These are phyloP conservation scores for Drosophila niveifrons DNA, from an alignment of 2,888 invertebrate species.

Conservation along the genomic window DNA sequence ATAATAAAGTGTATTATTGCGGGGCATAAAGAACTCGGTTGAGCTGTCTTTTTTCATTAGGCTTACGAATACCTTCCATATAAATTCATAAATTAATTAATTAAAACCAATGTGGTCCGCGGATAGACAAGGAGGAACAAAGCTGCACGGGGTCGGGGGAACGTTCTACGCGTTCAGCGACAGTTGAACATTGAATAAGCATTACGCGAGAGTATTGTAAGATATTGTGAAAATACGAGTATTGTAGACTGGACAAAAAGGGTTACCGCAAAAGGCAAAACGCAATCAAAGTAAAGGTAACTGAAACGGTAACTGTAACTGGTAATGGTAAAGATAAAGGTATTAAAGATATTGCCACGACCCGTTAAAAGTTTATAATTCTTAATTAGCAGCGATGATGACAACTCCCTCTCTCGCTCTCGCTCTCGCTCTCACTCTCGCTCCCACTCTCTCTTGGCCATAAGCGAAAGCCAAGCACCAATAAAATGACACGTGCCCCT, in stretches of 20 bases:
- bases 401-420: not conserved
- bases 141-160: not conserved
- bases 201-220: constrained; percentile 60
- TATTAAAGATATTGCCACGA: constrained; percentile 29
- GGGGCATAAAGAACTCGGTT: constrained; percentile 17
- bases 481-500: constrained; percentile 16
- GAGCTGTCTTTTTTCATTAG: constrained; percentile 51
- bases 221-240: constrained; percentile 50
- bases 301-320: constrained; percentile 4
- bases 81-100: constrained; percentile 82
- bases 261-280: constrained; percentile 17
- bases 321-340: constrained; percentile 18
- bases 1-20: constrained; percentile 17
- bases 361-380: constrained; percentile 49
- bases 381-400: constrained; percentile 47
- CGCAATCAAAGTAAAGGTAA: constrained; percentile 22
- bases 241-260: constrained; percentile 26
- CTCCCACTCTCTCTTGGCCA: not conserved
- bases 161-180: constrained; percentile 28
- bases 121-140: not conserved
- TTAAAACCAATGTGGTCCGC: constrained; percentile 46
- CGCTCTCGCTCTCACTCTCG: too few relatives aligned
- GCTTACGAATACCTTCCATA: constrained; percentile 33
- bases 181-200: constrained; percentile 74
- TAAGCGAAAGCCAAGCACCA: constrained; percentile 5